Conservation (phyloP, 53 echinoderm and acorn worm genomes). For the Echinometra lucunter region DNA sequence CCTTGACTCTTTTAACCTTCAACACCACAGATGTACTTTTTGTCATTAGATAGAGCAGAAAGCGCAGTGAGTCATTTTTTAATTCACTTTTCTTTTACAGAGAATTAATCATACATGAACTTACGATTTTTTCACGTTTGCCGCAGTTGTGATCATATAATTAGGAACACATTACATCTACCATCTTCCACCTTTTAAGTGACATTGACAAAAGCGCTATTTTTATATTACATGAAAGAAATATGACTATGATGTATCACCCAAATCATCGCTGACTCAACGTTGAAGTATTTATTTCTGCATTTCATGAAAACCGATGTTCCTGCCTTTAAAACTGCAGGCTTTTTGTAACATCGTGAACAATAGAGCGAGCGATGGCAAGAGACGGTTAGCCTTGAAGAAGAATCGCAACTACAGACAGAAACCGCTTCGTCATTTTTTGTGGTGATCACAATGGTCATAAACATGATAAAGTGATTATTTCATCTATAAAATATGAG, state of each 20-base stretch:
- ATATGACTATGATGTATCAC: neutral
- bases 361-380: neutral
- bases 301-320: neutral
- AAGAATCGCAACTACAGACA: neutral
- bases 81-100: constrained; percentile 7
- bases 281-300: neutral
- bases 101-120: too few species aligned
- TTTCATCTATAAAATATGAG: neutral
- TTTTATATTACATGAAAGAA: neutral
- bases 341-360: neutral
- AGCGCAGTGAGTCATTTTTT: neutral
- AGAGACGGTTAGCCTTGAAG: neutral
- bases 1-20: neutral
- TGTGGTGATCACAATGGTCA: neutral
- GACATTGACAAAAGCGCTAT: neutral
- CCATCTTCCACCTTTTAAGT: neutral
- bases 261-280: neutral
- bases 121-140: too few species aligned
- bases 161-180: neutral
- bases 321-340: neutral
- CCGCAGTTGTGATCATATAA: neutral
- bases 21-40: neutral
- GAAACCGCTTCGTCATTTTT: neutral
- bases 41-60: neutral
- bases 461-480: too few species aligned